phyloP scores from a whole-genome alignment of 2,113 vertebrate species.

The Oenanthe oenanthe region DNA sequence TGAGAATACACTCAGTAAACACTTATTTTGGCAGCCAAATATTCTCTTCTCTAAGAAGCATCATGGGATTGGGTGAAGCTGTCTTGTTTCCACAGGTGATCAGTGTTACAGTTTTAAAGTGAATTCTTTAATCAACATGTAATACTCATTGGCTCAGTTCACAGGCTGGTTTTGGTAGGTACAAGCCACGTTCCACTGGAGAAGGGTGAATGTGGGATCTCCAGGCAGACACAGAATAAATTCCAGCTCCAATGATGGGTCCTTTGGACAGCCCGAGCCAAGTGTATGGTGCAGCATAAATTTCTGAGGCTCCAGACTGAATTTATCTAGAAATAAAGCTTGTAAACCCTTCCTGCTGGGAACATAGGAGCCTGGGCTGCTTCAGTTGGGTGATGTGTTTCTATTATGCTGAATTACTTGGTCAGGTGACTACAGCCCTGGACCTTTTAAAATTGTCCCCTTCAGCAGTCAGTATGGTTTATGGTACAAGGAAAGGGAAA shows the following conservation, averaged over 20 bases:
- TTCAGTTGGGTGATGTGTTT: background rate
- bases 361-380: background rate
- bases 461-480: background rate
- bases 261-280: background rate
- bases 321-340: background rate
- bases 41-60: background rate
- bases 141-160: background rate
- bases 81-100: background rate
- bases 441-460: background rate
- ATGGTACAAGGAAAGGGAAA: background rate
- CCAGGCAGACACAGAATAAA: rapidly evolving
- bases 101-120: background rate
- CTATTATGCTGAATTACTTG: background rate
- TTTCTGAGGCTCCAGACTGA: background rate
- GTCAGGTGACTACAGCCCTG: background rate
- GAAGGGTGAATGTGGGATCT: background rate
- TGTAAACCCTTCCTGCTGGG: background rate
- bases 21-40: background rate
- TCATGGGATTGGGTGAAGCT: background rate
- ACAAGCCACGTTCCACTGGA: background rate
- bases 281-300: rapidly evolving
- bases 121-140: background rate
- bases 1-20: background rate
- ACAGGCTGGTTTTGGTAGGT: background rate
- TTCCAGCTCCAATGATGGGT: rapidly evolving